These are phyloP conservation scores for Zygaena filipendulae DNA, from an alignment of 2,888 invertebrate genomes.

Conservation along the genomic window DNA sequence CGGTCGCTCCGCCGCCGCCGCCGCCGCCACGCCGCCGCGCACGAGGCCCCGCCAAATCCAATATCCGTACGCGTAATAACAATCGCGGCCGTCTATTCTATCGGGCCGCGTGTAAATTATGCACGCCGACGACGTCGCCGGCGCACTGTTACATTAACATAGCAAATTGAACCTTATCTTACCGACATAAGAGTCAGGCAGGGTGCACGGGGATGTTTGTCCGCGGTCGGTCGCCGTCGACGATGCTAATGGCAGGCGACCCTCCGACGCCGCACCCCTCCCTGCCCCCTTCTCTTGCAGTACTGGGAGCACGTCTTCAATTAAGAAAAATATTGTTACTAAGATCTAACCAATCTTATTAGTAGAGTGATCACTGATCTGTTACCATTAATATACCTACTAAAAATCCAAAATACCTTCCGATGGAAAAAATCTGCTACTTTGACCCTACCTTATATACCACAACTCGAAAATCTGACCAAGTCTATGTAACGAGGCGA, in stretches of 20 bases:
- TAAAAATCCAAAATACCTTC: too few species aligned
- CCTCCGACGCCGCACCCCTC: conserved; percentile 33
- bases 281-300: conserved; percentile 17
- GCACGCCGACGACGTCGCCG: conserved; percentile 42
- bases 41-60: conserved; percentile 63
- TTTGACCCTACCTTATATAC: too few species aligned
- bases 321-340: too few species aligned
- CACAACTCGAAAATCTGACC: too few species aligned
- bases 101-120: conserved; percentile 66
- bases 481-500: too few species aligned
- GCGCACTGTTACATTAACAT: neutral
- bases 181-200: conserved; percentile 16
- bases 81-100: conserved; percentile 64
- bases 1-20: too few species aligned
- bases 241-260: conserved; percentile 53
- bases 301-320: too few species aligned
- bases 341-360: too few species aligned
- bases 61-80: conserved; percentile 65
- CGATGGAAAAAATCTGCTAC: too few species aligned
- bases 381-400: too few species aligned
- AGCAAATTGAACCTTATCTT: conserved; percentile 21
- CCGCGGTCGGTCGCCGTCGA: conserved; percentile 44
- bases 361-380: too few species aligned
- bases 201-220: conserved; percentile 13
- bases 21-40: conserved; percentile 38